These are phyloP conservation scores for Pristionchus exspectatus DNA, from an alignment of 2,888 invertebrate species.

Conservation along the genomic window DNA sequence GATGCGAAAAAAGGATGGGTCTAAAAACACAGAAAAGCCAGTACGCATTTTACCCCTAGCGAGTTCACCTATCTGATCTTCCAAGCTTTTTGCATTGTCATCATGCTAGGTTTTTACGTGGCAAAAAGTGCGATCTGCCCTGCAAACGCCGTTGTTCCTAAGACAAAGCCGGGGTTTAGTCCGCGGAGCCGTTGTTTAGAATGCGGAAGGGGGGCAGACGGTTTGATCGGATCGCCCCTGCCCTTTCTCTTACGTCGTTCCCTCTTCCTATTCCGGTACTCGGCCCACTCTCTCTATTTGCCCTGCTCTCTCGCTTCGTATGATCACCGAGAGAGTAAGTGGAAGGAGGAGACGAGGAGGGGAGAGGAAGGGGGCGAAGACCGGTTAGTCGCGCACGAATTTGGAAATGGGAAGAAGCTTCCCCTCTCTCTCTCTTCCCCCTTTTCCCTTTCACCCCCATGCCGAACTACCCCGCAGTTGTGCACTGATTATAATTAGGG, in stretches of 20 bases:
- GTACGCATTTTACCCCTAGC: neutral
- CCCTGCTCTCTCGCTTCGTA: neutral
- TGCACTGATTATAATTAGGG: neutral
- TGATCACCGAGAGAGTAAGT: too few species aligned
- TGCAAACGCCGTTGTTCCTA: neutral
- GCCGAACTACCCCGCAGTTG: neutral
- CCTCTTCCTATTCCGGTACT: slow-evolving; percentile 10
- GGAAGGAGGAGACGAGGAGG: neutral
- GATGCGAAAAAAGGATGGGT: too few species aligned
- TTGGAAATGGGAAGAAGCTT: slow-evolving; percentile 24
- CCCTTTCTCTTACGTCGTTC: slow-evolving; percentile 34
- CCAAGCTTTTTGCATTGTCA: neutral
- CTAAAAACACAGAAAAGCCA: too few species aligned
- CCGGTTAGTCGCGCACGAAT: neutral
- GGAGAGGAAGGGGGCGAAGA: neutral
- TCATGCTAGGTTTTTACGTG: neutral
- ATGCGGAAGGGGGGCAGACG: neutral
- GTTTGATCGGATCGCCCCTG: neutral
- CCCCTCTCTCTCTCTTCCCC: neutral
- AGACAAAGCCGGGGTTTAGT: neutral
- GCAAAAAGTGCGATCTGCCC: neutral
- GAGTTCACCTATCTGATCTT: neutral
- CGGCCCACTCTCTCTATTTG: neutral
- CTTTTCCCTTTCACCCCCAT: slow-evolving; percentile 8
- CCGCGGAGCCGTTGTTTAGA: neutral